Base-by-base conservation (phyloP, 1,140 invertebrate genomes). In the Phocides pigmalion region DNA sequence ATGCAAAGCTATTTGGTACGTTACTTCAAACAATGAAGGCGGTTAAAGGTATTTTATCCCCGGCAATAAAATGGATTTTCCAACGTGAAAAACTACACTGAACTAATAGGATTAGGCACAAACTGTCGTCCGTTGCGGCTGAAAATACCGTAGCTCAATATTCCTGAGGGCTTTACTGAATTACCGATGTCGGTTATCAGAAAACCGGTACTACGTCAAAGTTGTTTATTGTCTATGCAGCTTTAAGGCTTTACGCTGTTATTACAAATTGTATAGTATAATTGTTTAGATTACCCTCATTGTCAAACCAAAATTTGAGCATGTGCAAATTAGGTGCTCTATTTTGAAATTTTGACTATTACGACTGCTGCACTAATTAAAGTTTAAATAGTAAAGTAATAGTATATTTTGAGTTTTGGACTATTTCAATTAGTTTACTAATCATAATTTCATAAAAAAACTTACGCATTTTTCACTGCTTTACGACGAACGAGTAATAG, bases 21-120 rank as follows among this genome's bases (percentile, higher is more conserved):
- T 28, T 32, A 50, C 16, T 17, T 62, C 61, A 50, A 49, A 63
- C 44, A 59, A 50, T 46, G 49, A 59, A 59, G 61, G 20, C 49
- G 56, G 50, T 61, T 47, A 62, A 62, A 62, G 41, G 64, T 17
- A 49, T 44, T 61, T 61, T 61, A 61, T 47, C 32, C 56, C 42
- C 44, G 32, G 22, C 56, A 61, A 25, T 37, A 61, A 61, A 61
- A 47, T 61, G 44, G 44, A 61, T 61, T 61, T 61, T 61, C 44
- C 56, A 35, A 61, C 56, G 56, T 61, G 22, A 61, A 61, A 61
- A 61, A 61, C 56, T 25, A 32, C 56, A 61, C 28, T 47, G 44
- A 61, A 61, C 56, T 61, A 61, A 61, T 61, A 61, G 56, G 56
- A 61, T 61, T 61, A 61, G 56, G 56, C 56, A 61, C 42, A 61